Conservation (phyloP, 2,113 vertebrate species). For the Platanista minor region DNA sequence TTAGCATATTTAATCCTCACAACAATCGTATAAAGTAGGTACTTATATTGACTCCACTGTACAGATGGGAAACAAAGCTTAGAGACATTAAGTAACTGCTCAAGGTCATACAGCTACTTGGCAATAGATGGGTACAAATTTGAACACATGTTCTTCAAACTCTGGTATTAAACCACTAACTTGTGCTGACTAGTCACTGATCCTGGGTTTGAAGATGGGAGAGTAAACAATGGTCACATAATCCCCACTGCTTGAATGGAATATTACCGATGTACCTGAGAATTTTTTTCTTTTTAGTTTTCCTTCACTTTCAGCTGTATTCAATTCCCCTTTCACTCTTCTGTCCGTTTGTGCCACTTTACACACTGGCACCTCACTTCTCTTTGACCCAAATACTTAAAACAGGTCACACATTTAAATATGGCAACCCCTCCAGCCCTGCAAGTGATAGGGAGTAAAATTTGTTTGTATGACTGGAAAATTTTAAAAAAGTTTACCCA, state of each 20-base stretch:
- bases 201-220: neutral
- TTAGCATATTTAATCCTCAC: neutral
- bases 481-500: neutral
- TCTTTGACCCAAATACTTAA: constrained; percentile 74
- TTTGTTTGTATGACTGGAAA: constrained; percentile 30
- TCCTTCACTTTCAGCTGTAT: neutral
- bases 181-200: neutral
- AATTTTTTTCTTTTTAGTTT: neutral
- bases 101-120: neutral
- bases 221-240: neutral
- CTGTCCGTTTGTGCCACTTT: constrained; percentile 39
- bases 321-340: constrained; percentile 9
- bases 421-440: constrained; percentile 63
- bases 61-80: neutral
- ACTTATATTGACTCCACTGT: neutral
- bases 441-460: constrained; percentile 54
- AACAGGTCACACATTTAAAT: constrained; percentile 69
- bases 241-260: neutral
- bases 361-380: constrained; percentile 38
- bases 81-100: neutral
- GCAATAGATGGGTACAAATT: neutral
- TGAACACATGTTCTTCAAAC: neutral
- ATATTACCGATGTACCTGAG: neutral
- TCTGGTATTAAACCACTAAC: neutral
- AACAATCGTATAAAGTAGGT: neutral